Conservation (phyloP, 2,113 vertebrate genomes). For the Chaenogobius annularis region DNA sequence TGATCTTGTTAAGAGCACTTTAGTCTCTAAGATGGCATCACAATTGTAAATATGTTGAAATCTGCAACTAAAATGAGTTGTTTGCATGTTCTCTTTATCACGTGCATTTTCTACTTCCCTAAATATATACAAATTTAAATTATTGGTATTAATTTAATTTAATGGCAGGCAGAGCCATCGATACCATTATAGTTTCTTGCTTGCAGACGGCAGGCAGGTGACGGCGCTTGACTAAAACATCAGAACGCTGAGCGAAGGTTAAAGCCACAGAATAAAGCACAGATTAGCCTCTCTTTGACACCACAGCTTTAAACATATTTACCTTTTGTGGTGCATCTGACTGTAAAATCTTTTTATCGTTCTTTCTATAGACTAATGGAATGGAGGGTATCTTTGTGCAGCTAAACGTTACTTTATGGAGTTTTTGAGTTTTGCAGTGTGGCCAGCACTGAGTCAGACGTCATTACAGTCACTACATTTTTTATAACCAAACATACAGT, state of each 20-base stretch:
- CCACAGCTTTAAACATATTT: conserved; percentile 89
- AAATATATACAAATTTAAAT: not conserved
- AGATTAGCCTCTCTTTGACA: conserved; percentile 87
- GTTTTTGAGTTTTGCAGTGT: conserved; percentile 11
- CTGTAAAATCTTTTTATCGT: conserved; percentile 94
- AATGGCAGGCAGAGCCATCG: not conserved
- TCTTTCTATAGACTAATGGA: conserved; percentile 81
- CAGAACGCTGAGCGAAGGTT: conserved; percentile 69
- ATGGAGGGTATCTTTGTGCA: conserved; percentile 63
- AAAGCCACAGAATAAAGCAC: conserved; percentile 81
- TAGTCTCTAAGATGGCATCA: too few relatives aligned
- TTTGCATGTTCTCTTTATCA: not conserved
- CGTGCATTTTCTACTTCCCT: not conserved
- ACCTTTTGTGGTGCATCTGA: conserved; percentile 93
- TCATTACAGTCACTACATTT: conserved; percentile 4
- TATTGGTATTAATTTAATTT: not conserved
- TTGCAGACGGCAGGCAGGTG: conserved; percentile 84
- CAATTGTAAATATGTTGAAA: too few relatives aligned
- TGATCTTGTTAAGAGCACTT: too few relatives aligned
- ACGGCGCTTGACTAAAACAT: conserved; percentile 72
- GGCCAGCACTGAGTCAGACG: not conserved
- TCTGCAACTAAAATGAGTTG: not conserved
- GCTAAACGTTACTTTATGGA: conserved; percentile 5
- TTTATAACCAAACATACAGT: conserved; percentile 7
- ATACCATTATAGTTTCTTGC: conserved; percentile 36